phyloP scores from a whole-genome alignment of 2,797 vertebrate species.

The Lepus oiostolus region DNA sequence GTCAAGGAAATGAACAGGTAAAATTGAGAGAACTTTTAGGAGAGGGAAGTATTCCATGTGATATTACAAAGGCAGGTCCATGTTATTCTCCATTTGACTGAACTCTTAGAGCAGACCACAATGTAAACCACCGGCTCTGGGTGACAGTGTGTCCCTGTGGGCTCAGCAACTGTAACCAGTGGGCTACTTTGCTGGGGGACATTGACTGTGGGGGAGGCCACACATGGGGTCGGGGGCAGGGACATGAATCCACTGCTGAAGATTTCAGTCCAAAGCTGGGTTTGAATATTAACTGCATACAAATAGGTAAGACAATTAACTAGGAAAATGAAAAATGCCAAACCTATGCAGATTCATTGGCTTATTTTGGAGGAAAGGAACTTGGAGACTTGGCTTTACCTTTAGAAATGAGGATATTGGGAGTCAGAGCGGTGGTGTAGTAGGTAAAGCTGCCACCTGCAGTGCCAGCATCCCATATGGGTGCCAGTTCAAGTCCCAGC shows the following conservation, averaged over 20 bases:
- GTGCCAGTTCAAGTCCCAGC: no score
- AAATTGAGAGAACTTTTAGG: neutral
- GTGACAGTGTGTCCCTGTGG: neutral
- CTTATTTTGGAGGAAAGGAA: neutral
- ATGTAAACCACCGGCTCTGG: neutral
- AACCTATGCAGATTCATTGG: neutral
- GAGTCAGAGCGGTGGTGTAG: no score
- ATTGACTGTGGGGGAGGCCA: neutral
- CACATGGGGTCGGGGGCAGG: no score
- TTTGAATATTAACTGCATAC: neutral
- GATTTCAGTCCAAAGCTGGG: neutral
- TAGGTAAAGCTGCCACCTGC: no score
- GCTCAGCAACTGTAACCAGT: neutral
- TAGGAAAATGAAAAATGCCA: slow-evolving; percentile 13
- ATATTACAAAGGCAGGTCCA: neutral
- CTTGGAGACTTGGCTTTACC: neutral
- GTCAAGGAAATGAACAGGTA: neutral
- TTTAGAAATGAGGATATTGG: neutral
- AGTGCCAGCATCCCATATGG: no score
- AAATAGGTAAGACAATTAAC: neutral
- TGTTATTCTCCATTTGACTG: neutral
- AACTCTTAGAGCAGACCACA: neutral
- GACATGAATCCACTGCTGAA: neutral
- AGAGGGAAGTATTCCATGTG: neutral
- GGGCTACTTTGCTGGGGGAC: neutral